Conservation (phyloP, 2,888 invertebrate species). For the Punctoribates punctum region DNA sequence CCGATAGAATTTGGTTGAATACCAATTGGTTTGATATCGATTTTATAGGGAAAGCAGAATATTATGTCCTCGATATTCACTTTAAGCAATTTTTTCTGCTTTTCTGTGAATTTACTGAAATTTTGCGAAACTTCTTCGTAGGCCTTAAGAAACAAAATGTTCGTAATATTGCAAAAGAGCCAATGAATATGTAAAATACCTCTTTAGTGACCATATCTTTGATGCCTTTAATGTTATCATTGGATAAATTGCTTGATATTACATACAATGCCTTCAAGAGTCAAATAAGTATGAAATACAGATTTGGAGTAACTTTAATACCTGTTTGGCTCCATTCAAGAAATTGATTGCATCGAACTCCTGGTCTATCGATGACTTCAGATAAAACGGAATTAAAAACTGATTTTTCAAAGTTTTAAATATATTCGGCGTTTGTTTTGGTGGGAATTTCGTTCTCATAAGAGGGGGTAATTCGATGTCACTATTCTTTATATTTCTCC, state of each 20-base stretch:
- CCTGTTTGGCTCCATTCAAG: conserved; percentile 35
- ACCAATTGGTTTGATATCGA: conserved; percentile 27
- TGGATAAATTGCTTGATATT: conserved; percentile 37
- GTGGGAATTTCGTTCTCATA: conserved; percentile 29
- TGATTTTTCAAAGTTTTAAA: conserved; percentile 24
- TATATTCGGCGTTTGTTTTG: conserved; percentile 34
- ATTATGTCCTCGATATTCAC: conserved; percentile 26
- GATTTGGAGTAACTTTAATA: not conserved
- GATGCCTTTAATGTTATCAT: conserved; percentile 36
- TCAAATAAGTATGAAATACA: not conserved
- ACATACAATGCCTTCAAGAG: conserved; percentile 4
- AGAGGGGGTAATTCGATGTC: conserved; percentile 1
- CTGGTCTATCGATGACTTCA: conserved; percentile 33
- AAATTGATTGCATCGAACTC: conserved; percentile 19
- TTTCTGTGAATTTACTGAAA: not conserved
- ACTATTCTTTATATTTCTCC: not conserved
- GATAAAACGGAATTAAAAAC: conserved; percentile 10
- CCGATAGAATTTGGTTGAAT: not conserved
- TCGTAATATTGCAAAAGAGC: not conserved
- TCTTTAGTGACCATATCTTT: conserved; percentile 21
- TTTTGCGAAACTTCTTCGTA: conserved; percentile 27
- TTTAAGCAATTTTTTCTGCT: conserved; percentile 23
- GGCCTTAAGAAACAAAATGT: not conserved
- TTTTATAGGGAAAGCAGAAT: conserved; percentile 30
- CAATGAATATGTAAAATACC: not conserved